Evolutionary conservation across 1,140 invertebrate genomes (phyloP).

Genomic region (Philopotamus ludificatus): DNA sequence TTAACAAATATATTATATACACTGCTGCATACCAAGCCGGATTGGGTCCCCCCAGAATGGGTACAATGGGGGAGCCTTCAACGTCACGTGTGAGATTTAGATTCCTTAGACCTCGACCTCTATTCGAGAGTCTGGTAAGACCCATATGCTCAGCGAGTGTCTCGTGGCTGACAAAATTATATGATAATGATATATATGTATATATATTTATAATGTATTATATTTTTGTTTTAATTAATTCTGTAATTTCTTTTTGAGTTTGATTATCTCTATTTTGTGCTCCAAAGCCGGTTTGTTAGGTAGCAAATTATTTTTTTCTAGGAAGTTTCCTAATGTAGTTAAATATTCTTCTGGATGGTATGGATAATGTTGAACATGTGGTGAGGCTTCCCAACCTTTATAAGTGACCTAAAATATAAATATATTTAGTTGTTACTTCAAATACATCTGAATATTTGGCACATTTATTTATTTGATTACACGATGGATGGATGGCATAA

Average conservation of each 20-base stretch:
- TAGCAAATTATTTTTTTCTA: not conserved
- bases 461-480: not conserved
- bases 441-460: not conserved
- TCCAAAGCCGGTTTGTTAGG: not conserved
- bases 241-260: not conserved
- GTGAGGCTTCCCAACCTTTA: constrained; percentile 9
- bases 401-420: not conserved
- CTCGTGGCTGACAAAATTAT: too few species aligned
- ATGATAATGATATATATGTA: too few species aligned
- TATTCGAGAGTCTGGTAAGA: too few species aligned
- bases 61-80: too few species aligned
- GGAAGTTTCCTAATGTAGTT: not conserved
- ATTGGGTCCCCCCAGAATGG: too few species aligned
- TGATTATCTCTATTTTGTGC: not conserved
- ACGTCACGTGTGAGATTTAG: too few species aligned
- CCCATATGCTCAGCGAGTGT: too few species aligned
- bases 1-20: too few species aligned
- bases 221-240: not conserved
- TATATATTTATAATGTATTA: too few species aligned
- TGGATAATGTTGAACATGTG: constrained; percentile 7
- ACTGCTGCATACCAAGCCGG: too few species aligned
- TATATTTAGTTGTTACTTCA: not conserved
- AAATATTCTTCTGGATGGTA: constrained; percentile 17
- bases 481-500: too few species aligned
- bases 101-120: too few species aligned